Evolutionary conservation across 2,113 vertebrate genomes (phyloP).

Genomic region (Tachysurus fulvidraco): DNA sequence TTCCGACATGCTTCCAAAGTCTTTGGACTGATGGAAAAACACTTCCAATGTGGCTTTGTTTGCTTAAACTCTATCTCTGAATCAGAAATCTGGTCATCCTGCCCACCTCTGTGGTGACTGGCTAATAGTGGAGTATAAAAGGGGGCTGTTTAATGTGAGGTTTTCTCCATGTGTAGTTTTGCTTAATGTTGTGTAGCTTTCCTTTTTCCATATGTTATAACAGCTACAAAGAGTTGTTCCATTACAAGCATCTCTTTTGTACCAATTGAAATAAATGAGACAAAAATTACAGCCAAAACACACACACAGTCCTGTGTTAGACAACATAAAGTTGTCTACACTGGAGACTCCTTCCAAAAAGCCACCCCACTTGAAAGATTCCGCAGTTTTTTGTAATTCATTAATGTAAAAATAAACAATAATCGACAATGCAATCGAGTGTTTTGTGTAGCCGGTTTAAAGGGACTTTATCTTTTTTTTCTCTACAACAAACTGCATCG

Average conservation of each 20-base stretch:
- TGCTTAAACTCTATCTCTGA: not conserved
- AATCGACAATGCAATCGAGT: not conserved
- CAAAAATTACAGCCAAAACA: not conserved
- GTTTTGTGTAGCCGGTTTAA: not conserved
- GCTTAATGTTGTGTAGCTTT: not conserved
- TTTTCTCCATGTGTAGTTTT: not conserved
- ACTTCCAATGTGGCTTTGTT: not conserved
- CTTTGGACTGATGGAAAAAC: not conserved
- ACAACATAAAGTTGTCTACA: not conserved
- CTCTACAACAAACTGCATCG: not conserved
- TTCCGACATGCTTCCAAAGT: not conserved
- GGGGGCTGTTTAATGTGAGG: not conserved
- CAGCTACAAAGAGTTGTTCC: not conserved
- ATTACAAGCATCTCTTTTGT: not conserved
- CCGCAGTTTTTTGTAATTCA: too few relatives aligned
- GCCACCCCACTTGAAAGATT: not conserved
- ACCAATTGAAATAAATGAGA: not conserved
- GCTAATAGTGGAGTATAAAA: not conserved
- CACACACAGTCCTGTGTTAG: not conserved
- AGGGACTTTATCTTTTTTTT: not conserved
- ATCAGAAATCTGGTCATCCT: not conserved
- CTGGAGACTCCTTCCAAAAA: not conserved
- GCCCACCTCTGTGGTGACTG: not conserved
- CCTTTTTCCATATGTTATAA: not conserved
- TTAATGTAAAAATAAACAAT: not conserved